Evolutionary conservation across 2,113 vertebrate genomes (phyloP).

Genomic region (cattle (Bos taurus)): DNA sequence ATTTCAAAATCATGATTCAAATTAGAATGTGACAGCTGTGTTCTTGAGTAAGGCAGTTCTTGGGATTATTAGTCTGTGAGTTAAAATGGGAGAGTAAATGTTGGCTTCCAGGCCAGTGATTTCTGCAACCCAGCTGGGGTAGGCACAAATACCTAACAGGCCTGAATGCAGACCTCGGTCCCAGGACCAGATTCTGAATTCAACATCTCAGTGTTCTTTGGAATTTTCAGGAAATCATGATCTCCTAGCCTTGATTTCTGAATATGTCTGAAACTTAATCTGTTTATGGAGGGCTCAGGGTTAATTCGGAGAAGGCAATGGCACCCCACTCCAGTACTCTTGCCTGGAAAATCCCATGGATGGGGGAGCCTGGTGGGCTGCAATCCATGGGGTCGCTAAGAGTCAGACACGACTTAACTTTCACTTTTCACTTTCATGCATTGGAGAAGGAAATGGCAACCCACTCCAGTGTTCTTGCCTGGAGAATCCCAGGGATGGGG

Average conservation of each 20-base stretch:
- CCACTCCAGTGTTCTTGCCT: not conserved
- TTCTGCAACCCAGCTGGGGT: not conserved
- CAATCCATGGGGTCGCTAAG: not conserved
- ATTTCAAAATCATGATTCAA: conserved; percentile 17
- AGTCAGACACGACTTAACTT: not conserved
- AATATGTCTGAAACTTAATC: not conserved
- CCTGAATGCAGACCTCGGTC: not conserved
- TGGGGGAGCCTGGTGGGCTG: not conserved
- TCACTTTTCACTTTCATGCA: not conserved
- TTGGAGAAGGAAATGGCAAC: not conserved
- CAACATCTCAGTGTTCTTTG: not conserved
- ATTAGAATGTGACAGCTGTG: not conserved
- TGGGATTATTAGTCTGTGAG: not conserved
- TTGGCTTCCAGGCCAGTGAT: not conserved
- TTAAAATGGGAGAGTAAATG: not conserved
- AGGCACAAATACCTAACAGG: not conserved
- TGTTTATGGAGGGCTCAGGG: not conserved
- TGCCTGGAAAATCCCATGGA: not conserved
- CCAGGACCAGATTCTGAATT: not conserved
- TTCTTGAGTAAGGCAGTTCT: not conserved
- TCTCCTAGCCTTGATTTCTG: not conserved
- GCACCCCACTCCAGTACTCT: not conserved
- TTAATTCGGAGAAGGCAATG: not conserved
- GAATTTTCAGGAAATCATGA: not conserved
- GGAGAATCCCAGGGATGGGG: not conserved